These are phyloP conservation scores for Leptinotarsa peninsularis DNA, from an alignment of 2,888 invertebrate species.

Conservation along the genomic window DNA sequence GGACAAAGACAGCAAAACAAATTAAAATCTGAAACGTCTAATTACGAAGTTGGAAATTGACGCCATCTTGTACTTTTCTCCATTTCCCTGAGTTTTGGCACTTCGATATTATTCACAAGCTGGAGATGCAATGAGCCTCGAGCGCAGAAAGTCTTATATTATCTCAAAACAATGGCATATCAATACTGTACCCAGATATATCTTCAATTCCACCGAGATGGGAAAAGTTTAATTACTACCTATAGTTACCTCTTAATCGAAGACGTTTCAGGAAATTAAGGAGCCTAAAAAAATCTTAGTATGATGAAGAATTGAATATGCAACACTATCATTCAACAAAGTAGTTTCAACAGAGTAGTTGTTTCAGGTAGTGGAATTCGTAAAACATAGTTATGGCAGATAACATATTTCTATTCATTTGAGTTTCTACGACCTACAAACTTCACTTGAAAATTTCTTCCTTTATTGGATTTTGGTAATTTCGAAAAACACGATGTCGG, in stretches of 20 bases:
- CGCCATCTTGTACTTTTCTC: slow-evolving; percentile 61
- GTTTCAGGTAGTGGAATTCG: too few species aligned
- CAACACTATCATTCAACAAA: too few species aligned
- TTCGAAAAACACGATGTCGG: too few species aligned
- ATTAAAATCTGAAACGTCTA: slow-evolving; percentile 63
- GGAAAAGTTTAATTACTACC: background rate
- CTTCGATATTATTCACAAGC: slow-evolving; percentile 43
- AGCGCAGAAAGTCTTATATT: slow-evolving; percentile 37
- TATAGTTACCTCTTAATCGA: background rate
- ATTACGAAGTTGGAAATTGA: slow-evolving; percentile 60
- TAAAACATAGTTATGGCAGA: too few species aligned
- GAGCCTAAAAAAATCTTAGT: too few species aligned
- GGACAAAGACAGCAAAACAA: slow-evolving; percentile 58
- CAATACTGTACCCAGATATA: background rate
- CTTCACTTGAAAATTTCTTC: too few species aligned
- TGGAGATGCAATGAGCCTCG: slow-evolving; percentile 34
- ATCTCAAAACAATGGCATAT: slow-evolving; percentile 11
- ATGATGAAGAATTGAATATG: too few species aligned
- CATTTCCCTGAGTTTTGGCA: slow-evolving; percentile 47
- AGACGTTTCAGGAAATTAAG: too few species aligned
- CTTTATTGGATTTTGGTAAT: too few species aligned
- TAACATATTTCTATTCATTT: too few species aligned
- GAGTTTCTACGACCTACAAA: too few species aligned
- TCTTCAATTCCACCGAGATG: background rate
- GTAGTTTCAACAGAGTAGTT: too few species aligned